Evolutionary conservation across 2,113 vertebrate genomes (phyloP).

Genomic region (Nycticorax nycticorax): DNA sequence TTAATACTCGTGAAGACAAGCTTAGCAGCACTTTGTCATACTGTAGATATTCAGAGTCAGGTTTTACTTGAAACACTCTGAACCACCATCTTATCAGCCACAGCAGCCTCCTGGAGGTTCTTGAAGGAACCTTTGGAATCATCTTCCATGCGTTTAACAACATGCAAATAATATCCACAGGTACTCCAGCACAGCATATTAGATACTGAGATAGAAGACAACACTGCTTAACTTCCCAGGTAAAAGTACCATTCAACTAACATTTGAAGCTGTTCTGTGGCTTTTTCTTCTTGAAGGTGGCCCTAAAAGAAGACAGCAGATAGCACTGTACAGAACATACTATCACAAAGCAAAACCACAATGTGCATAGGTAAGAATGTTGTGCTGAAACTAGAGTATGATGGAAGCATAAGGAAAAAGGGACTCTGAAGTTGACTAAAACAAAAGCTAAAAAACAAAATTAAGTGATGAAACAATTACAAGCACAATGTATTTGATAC

Average conservation of each 20-base stretch:
- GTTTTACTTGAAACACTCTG: not conserved
- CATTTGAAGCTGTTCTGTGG: not conserved
- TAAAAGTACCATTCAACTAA: too few relatives aligned
- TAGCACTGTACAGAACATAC: not conserved
- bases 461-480: not conserved
- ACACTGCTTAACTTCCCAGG: not conserved
- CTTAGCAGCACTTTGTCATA: not conserved
- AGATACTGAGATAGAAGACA: not conserved
- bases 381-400: not conserved
- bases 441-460: not conserved
- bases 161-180: rapidly evolving
- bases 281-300: not conserved
- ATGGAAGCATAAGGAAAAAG: not conserved
- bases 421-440: not conserved
- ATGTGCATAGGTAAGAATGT: not conserved
- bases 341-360: not conserved
- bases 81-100: not conserved
- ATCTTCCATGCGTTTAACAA: not conserved
- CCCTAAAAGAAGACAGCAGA: not conserved
- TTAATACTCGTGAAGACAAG: not conserved
- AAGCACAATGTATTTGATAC: not conserved
- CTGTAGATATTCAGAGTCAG: not conserved
- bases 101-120: not conserved
- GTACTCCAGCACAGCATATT: not conserved
- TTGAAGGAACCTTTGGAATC: not conserved